A percentile compares a stretch with the other conserved stretches of the same genome.
These are phyloP conservation scores for Bovichtus diacanthus DNA, from an alignment of 2,797 vertebrate species.

Conservation along the genomic window DNA sequence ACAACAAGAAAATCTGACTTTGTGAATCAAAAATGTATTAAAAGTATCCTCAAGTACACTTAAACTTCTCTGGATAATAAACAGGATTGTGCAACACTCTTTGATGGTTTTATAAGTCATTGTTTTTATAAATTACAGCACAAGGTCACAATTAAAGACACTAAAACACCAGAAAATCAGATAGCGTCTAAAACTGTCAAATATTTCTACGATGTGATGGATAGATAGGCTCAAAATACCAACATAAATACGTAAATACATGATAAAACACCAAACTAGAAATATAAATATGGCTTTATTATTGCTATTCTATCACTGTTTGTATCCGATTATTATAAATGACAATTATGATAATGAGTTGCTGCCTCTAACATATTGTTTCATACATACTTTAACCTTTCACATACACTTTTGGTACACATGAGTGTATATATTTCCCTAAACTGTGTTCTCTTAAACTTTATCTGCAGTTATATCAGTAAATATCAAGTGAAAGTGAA, in stretches of 20 bases:
- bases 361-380: no score
- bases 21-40: background rate
- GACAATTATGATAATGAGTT: background rate
- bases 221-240: background rate
- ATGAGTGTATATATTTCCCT: background rate
- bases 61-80: background rate
- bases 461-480: background rate
- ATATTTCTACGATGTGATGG: background rate
- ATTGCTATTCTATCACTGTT: background rate
- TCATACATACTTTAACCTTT: background rate
- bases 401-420: background rate
- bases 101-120: background rate
- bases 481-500: background rate
- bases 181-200: background rate
- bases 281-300: no score
- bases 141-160: background rate
- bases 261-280: background rate
- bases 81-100: background rate
- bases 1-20: background rate
- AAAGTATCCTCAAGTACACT: background rate
- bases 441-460: background rate
- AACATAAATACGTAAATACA: background rate
- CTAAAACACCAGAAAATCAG: background rate
- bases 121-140: background rate
- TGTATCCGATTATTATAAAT: background rate